Evolutionary conservation across 2,888 invertebrate species (phyloP).

Genomic region (Zaprionus obscuricornis): DNA sequence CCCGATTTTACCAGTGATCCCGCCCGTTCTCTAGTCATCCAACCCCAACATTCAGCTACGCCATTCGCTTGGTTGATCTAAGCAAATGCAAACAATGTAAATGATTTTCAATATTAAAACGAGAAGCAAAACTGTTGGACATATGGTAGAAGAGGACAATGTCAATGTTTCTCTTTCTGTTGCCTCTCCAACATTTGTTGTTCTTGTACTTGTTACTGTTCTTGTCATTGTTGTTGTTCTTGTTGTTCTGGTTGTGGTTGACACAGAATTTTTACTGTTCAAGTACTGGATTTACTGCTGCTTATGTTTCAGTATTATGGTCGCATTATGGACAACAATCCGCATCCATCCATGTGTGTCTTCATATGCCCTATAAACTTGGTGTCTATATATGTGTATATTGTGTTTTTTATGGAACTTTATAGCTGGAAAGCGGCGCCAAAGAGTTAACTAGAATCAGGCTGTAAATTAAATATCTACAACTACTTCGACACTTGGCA

Average conservation of each 20-base stretch:
- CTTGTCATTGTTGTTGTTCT: background rate
- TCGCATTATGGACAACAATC: slow-evolving; percentile 41
- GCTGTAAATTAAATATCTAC: slow-evolving; percentile 42
- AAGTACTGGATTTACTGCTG: slow-evolving; percentile 40
- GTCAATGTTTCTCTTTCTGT: slow-evolving; percentile 21
- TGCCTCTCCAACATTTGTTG: slow-evolving; percentile 4
- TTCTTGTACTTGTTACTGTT: slow-evolving; percentile 6
- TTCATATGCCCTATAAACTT: slow-evolving; percentile 46
- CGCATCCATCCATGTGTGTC: slow-evolving; percentile 22
- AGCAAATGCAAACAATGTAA: slow-evolving; percentile 71
- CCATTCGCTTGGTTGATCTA: background rate
- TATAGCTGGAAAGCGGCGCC: slow-evolving; percentile 30
- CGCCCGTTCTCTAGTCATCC: background rate
- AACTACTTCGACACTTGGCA: too few species aligned
- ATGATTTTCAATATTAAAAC: slow-evolving; percentile 68
- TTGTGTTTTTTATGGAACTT: slow-evolving; percentile 26
- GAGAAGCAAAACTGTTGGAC: slow-evolving; percentile 31
- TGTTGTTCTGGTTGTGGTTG: slow-evolving; percentile 2
- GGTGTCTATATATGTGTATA: slow-evolving; percentile 4
- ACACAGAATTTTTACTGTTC: slow-evolving; percentile 36
- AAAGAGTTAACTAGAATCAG: slow-evolving; percentile 26
- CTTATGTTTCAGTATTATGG: slow-evolving; percentile 52
- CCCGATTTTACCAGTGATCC: background rate
- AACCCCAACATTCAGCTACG: background rate
- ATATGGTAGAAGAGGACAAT: slow-evolving; percentile 22